Base-by-base conservation (phyloP, 2,888 invertebrate species). In the Anaspis maculata region DNA sequence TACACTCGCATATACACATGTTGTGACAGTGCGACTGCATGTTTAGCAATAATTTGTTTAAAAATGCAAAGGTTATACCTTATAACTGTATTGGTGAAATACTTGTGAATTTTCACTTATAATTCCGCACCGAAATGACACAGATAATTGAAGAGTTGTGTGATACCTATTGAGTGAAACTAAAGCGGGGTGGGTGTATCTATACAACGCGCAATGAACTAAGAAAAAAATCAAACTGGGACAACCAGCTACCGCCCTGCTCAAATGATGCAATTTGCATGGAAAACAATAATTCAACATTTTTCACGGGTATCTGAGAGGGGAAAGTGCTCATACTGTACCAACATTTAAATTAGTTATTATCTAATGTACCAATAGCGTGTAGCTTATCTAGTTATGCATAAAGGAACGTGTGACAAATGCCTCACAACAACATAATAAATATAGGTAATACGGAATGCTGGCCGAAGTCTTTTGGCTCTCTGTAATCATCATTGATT, bases 281-380 rank as follows among this genome's bases (percentile, higher is more conserved):
- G 16, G 15, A 6, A 7, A 14, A 30, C 36, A 27, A 44, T 42
- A 46, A 46, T 40, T 41, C 30, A 6, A 33, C 29, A 23, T 19
- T 30, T 35, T 35, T 35, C 30, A 25, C 34, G 25, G 5, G 25
- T 33, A 39, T 45, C 41, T 42, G 14, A 38, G 21, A 37, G 36
- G 47, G 42, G 49, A 49, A 51, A 51, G 49, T 51, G n/a, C n/a
- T n/a, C n/a, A n/a, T n/a, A n/a, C n/a, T n/a, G n/a, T n/a, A n/a
- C n/a, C n/a, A n/a, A 50, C 51, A 46, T 49, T 52, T 52, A 50
- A 54, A 54, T 55, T 54, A 53, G 44, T 31, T 33, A 38, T 51
- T 54, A 53, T 53, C 52, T 51, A 51, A 50, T 46, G 40, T 38
- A n/a, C n/a, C n/a, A n/a, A 44, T 42, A 38, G 36, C 37, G 31